Conservation (phyloP, 2,888 invertebrate genomes). For the Rhagium mordax region DNA sequence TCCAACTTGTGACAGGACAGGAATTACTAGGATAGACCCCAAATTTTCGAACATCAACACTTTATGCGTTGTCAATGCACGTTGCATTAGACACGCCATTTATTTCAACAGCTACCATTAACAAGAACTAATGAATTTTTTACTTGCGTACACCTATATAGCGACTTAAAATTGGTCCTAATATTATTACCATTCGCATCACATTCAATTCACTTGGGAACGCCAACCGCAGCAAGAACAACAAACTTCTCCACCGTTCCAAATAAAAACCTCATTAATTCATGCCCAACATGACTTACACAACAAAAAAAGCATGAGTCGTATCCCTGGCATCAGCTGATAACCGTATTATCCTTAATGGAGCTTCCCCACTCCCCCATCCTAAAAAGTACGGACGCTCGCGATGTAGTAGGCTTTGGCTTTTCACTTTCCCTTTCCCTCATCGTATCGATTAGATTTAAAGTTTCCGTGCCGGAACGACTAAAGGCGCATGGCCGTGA, state of each 20-base stretch:
- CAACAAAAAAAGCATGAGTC: slow-evolving; percentile 16
- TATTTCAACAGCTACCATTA: too few relatives aligned
- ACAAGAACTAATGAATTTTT: too few relatives aligned
- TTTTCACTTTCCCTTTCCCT: slow-evolving; percentile 22
- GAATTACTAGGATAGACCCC: too few relatives aligned
- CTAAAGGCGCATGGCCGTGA: slow-evolving; percentile 15
- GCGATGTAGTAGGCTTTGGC: slow-evolving; percentile 6
- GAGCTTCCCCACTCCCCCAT: slow-evolving; percentile 1
- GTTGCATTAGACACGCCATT: too few relatives aligned
- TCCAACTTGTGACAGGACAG: too few relatives aligned
- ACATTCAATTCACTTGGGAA: background rate
- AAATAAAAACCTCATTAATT: slow-evolving; percentile 3
- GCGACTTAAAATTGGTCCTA: background rate
- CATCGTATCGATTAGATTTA: slow-evolving; percentile 16
- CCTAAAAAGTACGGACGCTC: slow-evolving; percentile 3
- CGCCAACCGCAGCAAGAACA: background rate
- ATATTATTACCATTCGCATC: background rate
- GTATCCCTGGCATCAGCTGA: slow-evolving; percentile 24
- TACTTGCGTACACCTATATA: background rate
- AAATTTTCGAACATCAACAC: too few relatives aligned
- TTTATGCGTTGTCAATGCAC: too few relatives aligned
- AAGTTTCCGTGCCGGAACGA: background rate
- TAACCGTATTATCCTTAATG: slow-evolving; percentile 18
- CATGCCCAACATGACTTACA: background rate
- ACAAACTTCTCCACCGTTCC: background rate